Percentiles rank a stretch among this genome's conserved stretches.
Evolutionary conservation across 2,113 vertebrate genomes (phyloP).

Genomic region (Prochilodus magdalenae): DNA sequence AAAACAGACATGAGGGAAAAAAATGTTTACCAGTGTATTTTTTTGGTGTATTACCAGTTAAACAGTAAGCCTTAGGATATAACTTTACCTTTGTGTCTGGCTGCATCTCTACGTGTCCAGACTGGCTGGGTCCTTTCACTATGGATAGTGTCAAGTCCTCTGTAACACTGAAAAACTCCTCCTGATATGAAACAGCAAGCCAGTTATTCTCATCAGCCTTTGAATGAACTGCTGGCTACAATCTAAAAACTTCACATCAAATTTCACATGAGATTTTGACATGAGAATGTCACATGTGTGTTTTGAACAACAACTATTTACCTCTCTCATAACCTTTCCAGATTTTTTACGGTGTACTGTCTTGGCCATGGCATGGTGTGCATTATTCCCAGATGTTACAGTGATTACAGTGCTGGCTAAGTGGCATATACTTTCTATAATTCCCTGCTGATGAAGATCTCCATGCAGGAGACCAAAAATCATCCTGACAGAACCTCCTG

Average conservation of each 20-base stretch:
- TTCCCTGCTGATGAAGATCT: conserved; percentile 81
- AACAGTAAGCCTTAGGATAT: neutral
- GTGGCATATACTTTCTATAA: conserved; percentile 71
- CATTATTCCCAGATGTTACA: conserved; percentile 61
- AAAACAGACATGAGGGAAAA: neutral
- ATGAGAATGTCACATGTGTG: too few species aligned
- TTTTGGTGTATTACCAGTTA: too few species aligned
- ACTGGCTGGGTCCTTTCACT: conserved; percentile 55
- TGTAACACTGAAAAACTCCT: conserved; percentile 69
- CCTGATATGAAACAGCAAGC: conserved; percentile 61
- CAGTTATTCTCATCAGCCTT: neutral
- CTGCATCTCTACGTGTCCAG: conserved; percentile 53
- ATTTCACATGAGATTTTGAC: too few species aligned
- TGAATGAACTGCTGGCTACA: conserved; percentile 9
- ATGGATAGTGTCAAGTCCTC: conserved; percentile 70
- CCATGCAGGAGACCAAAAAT: conserved; percentile 81
- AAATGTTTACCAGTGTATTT: too few species aligned
- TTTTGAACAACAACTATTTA: conserved; percentile 45
- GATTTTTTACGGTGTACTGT: conserved; percentile 73
- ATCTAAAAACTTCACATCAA: neutral
- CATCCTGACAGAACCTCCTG: conserved; percentile 70
- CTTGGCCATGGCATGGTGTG: conserved; percentile 64
- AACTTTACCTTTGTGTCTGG: conserved; percentile 66
- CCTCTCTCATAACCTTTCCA: conserved; percentile 74
- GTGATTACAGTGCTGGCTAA: conserved; percentile 74